phyloP scores from a whole-genome alignment of 1,140 invertebrate genomes.

The Batillaria attramentaria region DNA sequence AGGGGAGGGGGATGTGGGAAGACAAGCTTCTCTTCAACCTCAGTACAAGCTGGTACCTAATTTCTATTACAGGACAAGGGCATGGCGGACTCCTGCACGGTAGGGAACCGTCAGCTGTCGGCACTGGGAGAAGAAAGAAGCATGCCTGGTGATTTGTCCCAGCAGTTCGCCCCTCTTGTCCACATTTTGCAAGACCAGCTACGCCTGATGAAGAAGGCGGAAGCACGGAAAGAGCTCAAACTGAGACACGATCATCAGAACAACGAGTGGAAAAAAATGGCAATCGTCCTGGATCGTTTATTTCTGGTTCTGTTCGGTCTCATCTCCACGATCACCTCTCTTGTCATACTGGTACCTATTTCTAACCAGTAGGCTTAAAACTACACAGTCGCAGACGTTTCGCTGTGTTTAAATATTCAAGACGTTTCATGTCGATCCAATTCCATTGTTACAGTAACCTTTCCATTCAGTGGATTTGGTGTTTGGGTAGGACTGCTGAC shows the following conservation, averaged over 20 bases:
- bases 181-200: constrained; percentile 42
- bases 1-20: too few relatives aligned
- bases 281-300: constrained; percentile 54
- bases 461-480: too few relatives aligned
- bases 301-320: constrained; percentile 55
- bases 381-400: too few relatives aligned
- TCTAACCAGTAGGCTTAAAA: not conserved
- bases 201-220: constrained; percentile 37
- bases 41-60: too few relatives aligned
- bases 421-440: too few relatives aligned
- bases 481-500: too few relatives aligned
- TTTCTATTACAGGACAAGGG: too few relatives aligned
- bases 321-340: constrained; percentile 42
- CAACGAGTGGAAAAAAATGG: constrained; percentile 55
- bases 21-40: too few relatives aligned
- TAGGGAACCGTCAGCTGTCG: too few relatives aligned
- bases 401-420: too few relatives aligned
- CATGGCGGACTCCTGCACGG: too few relatives aligned
- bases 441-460: too few relatives aligned
- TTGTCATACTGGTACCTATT: constrained; percentile 44
- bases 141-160: not conserved
- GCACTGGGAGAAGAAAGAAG: not conserved
- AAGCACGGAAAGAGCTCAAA: constrained; percentile 40
- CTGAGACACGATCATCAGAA: constrained; percentile 25
- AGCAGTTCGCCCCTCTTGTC: constrained; percentile 14